These are phyloP conservation scores for Drymonia ruficornis DNA, from an alignment of 2,888 invertebrate species.

Conservation along the genomic window DNA sequence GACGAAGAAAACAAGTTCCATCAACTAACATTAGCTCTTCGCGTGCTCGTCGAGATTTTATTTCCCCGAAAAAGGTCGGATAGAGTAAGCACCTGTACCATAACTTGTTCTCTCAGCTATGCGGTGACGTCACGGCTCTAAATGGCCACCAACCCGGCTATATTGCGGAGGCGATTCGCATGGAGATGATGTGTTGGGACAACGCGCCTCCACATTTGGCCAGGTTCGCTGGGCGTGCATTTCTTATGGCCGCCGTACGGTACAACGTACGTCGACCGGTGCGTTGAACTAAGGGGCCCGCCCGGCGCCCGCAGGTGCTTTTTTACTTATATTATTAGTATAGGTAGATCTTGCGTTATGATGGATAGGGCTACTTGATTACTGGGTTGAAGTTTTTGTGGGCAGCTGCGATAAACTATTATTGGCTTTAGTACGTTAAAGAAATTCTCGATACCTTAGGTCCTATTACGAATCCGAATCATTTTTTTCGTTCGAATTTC, in stretches of 20 bases:
- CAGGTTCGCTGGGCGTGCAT: slow-evolving; percentile 65
- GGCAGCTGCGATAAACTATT: not conserved
- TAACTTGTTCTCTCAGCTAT: slow-evolving; percentile 69
- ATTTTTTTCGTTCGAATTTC: no score
- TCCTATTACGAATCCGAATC: no score
- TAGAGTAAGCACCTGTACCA: slow-evolving; percentile 63
- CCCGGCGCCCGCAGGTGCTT: slow-evolving; percentile 59
- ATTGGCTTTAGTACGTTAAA: not conserved
- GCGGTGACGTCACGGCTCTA: slow-evolving; percentile 72
- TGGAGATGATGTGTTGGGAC: slow-evolving; percentile 50
- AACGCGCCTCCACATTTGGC: slow-evolving; percentile 60
- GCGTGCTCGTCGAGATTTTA: slow-evolving; percentile 4
- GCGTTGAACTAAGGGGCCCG: slow-evolving; percentile 76
- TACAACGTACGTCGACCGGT: slow-evolving; percentile 77
- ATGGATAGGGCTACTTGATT: slow-evolving; percentile 32
- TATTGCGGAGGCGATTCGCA: slow-evolving; percentile 59
- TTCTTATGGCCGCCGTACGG: slow-evolving; percentile 79
- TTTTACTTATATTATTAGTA: slow-evolving; percentile 64
- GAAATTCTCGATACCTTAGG: not conserved
- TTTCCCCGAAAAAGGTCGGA: slow-evolving; percentile 53
- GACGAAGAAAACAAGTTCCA: not conserved
- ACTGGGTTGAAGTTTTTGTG: slow-evolving; percentile 9
- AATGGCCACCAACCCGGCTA: slow-evolving; percentile 57
- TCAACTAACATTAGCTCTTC: not conserved
- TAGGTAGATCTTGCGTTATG: slow-evolving; percentile 46